Percentiles rank a stretch among this genome's conserved stretches.
Conservation (phyloP, 1,140 invertebrate species). For the Magallana ariakensis region DNA sequence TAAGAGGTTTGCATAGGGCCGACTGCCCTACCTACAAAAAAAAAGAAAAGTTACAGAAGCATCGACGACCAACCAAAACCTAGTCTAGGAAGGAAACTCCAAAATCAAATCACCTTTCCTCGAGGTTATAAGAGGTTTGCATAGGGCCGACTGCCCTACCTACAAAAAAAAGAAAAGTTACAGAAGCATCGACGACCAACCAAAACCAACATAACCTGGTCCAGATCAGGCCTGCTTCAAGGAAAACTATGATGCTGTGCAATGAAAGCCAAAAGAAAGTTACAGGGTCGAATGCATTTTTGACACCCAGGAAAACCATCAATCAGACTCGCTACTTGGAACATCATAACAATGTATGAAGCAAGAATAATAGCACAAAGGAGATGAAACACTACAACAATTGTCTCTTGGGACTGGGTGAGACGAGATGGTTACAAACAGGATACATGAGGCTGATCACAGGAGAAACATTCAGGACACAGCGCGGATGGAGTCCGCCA, state of each 20-base stretch:
- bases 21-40: too few species aligned
- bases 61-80: conserved; percentile 18
- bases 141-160: too few species aligned
- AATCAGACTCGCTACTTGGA: conserved; percentile 47
- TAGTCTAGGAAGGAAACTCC: conserved; percentile 25
- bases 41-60: conserved; percentile 15
- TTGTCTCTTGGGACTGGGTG: conserved; percentile 46
- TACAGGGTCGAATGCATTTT: conserved; percentile 40
- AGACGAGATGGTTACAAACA: conserved; percentile 45
- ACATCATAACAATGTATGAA: conserved; percentile 54
- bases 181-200: conserved; percentile 40
- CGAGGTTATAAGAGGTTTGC: background rate
- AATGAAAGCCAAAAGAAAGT: conserved; percentile 52
- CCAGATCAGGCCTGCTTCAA: conserved; percentile 49
- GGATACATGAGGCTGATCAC: conserved; percentile 15
- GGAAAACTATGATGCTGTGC: conserved; percentile 39
- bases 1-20: background rate
- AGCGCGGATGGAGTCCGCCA: background rate
- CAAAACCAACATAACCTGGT: conserved; percentile 49
- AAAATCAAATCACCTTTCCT: background rate
- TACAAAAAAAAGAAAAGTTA: too few species aligned
- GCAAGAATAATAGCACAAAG: conserved; percentile 36
- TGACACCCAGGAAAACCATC: conserved; percentile 42
- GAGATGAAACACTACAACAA: conserved; percentile 46
- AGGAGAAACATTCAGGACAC: too few species aligned